phyloP scores from a whole-genome alignment of 2,888 invertebrate genomes.

The Disparrhopalites patrizii region DNA sequence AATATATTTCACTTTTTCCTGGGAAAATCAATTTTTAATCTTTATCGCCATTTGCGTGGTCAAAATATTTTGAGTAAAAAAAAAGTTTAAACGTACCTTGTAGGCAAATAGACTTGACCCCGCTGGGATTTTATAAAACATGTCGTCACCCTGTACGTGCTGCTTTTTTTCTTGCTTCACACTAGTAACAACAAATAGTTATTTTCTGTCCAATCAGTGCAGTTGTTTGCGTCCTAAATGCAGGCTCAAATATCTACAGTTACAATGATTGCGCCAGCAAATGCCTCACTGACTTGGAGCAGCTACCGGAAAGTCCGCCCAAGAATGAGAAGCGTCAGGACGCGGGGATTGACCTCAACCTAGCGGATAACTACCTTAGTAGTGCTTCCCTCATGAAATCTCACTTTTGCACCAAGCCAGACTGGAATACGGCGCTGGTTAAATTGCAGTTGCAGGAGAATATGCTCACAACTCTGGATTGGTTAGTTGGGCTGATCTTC shows the following conservation, averaged over 20 bases:
- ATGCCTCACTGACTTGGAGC: conserved; percentile 38
- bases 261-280: conserved; percentile 37
- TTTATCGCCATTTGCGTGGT: no score
- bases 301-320: conserved; percentile 33
- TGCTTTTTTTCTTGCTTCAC: no score
- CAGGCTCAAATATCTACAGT: conserved; percentile 21
- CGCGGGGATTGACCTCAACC: conserved; percentile 32
- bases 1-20: no score
- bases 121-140: no score
- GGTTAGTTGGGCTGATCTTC: conserved; percentile 40
- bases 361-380: conserved; percentile 44
- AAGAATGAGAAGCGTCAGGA: conserved; percentile 24
- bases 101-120: no score
- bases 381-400: conserved; percentile 28
- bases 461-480: conserved; percentile 39
- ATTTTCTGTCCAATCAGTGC: no score
- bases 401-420: conserved; percentile 31
- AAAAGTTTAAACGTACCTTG: no score
- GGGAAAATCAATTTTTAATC: no score
- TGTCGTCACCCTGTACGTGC: no score
- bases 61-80: no score
- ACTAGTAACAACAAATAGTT: no score
- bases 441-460: conserved; percentile 45
- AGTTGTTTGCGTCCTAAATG: background rate
- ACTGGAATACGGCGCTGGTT: conserved; percentile 38